Conservation (phyloP, 2,797 vertebrate species). For the Tragopan temminckii region DNA sequence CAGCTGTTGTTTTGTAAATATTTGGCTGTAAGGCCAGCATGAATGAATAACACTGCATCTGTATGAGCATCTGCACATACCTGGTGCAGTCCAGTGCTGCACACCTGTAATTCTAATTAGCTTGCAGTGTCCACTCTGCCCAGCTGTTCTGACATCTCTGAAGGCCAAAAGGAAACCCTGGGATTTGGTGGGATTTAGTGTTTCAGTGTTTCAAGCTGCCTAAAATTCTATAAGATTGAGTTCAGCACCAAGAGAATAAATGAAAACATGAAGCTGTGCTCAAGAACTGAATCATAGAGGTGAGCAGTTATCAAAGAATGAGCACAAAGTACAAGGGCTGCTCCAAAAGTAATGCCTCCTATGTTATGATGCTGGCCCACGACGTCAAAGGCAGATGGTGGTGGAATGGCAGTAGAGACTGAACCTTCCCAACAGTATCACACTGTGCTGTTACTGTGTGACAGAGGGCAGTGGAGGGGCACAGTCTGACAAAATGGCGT, state of each 20-base stretch:
- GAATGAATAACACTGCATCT: not conserved
- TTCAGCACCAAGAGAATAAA: not conserved
- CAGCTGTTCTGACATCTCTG: not conserved
- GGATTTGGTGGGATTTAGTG: not conserved
- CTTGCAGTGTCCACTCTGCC: not conserved
- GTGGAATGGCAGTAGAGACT: not conserved
- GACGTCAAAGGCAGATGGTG: not conserved
- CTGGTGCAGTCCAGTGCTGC: not conserved
- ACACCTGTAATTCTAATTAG: not conserved
- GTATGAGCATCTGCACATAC: not conserved
- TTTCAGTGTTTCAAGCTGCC: not conserved
- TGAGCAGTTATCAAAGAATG: not conserved
- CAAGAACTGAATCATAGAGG: not conserved
- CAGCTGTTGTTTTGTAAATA: not conserved
- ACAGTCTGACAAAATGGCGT: not conserved
- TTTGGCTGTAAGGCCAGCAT: not conserved
- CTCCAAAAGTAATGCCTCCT: not conserved
- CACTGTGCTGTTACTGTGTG: not conserved
- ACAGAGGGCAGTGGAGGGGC: no score
- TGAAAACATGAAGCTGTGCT: not conserved
- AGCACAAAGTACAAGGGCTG: not conserved
- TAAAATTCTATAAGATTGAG: not conserved
- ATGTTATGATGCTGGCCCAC: not conserved
- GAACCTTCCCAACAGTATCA: not conserved
- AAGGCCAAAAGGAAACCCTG: not conserved